Conservation (phyloP, 2,888 invertebrate genomes). For the Lasius platythorax region DNA sequence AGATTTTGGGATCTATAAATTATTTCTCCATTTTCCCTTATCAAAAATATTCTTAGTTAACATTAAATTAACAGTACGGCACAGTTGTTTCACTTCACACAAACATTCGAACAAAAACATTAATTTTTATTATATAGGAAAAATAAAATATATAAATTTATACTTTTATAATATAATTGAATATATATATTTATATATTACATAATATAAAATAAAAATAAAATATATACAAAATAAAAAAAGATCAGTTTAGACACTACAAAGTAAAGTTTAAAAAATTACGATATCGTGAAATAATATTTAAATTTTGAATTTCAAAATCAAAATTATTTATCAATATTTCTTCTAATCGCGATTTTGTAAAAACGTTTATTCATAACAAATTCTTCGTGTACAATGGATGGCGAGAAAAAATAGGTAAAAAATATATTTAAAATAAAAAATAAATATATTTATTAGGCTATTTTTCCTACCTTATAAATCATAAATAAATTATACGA, state of each 20-base stretch:
- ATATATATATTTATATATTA: too few species aligned
- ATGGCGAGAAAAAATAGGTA: background rate
- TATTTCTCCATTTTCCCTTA: slow-evolving; percentile 41
- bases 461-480: background rate
- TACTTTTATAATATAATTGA: too few species aligned
- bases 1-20: slow-evolving; percentile 1
- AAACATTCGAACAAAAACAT: too few species aligned
- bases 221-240: too few species aligned
- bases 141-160: too few species aligned
- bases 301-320: background rate
- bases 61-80: background rate
- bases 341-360: background rate
- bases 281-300: background rate
- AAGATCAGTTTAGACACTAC: background rate
- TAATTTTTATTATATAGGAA: too few species aligned
- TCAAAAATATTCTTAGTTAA: background rate
- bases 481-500: background rate
- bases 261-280: background rate
- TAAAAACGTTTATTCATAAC: background rate
- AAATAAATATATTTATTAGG: background rate
- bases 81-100: background rate
- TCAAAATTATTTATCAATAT: background rate
- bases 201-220: background rate
- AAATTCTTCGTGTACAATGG: background rate
- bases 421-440: background rate